Conservation (phyloP, 2,888 invertebrate species). For the Allophyes oxyacanthae region DNA sequence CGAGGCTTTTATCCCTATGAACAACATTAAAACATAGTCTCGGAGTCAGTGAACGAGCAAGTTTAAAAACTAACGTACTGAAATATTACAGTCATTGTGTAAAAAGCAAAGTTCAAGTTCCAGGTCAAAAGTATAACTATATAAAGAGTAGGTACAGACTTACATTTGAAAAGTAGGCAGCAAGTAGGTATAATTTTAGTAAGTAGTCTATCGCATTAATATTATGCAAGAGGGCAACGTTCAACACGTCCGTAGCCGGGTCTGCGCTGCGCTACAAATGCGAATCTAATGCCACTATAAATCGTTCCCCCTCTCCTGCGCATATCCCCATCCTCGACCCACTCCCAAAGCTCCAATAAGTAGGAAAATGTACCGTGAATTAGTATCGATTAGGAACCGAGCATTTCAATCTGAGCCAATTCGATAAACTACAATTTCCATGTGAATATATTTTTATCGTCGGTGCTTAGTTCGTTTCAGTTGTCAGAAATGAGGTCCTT, state of each 20-base stretch:
- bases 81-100: neutral
- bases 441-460: conserved; percentile 55
- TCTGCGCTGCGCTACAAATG: conserved; percentile 71
- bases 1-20: conserved; percentile 15
- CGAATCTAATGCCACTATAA: conserved; percentile 84
- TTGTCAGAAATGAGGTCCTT: conserved; percentile 18
- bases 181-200: conserved; percentile 44
- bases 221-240: conserved; percentile 58
- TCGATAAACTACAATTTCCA: conserved; percentile 60
- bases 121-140: conserved; percentile 3
- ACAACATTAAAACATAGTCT: conserved; percentile 1
- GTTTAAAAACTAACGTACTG: neutral
- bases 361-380: conserved; percentile 76
- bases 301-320: conserved; percentile 73
- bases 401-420: conserved; percentile 71
- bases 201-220: conserved; percentile 59
- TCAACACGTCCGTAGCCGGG: conserved; percentile 62
- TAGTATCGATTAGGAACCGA: conserved; percentile 82
- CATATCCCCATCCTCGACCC: conserved; percentile 59
- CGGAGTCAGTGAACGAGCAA: neutral
- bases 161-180: conserved; percentile 23
- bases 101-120: neutral
- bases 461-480: conserved; percentile 27
- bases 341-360: conserved; percentile 65
- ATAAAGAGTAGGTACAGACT: neutral